These are phyloP conservation scores for Squalus acanthias DNA, from an alignment of 2,797 vertebrate species.

Conservation along the genomic window DNA sequence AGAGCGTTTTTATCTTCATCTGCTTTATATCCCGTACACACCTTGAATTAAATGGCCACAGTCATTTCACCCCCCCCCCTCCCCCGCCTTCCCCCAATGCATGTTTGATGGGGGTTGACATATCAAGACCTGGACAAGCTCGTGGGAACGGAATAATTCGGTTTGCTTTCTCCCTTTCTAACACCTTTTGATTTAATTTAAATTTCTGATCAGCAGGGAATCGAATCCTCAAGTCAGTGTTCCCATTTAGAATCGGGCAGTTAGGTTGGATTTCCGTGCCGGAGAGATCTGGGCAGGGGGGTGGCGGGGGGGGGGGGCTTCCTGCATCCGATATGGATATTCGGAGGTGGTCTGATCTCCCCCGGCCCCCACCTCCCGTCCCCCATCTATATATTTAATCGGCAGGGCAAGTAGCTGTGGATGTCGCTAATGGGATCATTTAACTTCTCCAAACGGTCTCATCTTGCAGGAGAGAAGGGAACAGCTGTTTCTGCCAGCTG, in stretches of 20 bases:
- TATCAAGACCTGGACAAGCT: background rate
- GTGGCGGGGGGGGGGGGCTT: background rate
- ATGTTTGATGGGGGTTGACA: background rate
- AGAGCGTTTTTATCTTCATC: slow-evolving; percentile 70
- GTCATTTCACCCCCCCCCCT: slow-evolving; percentile 44
- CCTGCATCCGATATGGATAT: background rate
- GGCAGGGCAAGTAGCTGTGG: background rate
- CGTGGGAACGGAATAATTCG: background rate
- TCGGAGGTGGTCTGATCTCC: no score
- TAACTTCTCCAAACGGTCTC: background rate
- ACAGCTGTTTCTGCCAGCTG: background rate
- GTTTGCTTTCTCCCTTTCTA: background rate
- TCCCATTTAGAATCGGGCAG: background rate
- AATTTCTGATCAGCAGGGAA: no score
- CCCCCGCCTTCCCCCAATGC: background rate
- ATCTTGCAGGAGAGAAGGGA: background rate
- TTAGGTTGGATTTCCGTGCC: background rate
- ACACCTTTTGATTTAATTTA: no score
- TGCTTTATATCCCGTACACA: slow-evolving; percentile 58
- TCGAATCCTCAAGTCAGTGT: background rate
- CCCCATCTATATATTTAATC: background rate
- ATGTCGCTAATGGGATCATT: background rate
- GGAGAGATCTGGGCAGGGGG: background rate
- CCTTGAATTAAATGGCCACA: slow-evolving; percentile 65
- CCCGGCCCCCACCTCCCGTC: background rate